Conservation (phyloP, 2,888 invertebrate species). For the Aphodius granarius region DNA sequence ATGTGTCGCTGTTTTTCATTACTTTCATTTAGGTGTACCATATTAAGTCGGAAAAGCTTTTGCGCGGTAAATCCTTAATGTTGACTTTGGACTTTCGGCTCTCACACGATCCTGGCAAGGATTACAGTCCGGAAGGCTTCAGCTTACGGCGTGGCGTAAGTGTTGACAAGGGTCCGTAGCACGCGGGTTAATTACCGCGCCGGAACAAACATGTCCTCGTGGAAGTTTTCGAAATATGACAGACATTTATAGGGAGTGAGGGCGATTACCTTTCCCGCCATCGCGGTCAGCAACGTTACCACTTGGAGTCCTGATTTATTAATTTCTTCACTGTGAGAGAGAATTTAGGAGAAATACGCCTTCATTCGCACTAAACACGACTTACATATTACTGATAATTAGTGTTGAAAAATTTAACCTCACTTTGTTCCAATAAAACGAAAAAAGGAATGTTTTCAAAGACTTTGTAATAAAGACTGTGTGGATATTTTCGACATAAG, state of each 20-base stretch:
- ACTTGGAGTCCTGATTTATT: not conserved
- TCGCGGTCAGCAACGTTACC: not conserved
- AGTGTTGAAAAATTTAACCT: too few relatives aligned
- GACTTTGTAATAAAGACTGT: too few relatives aligned
- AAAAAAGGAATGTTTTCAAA: too few relatives aligned
- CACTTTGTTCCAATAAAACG: too few relatives aligned
- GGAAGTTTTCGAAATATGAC: not conserved
- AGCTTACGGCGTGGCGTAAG: not conserved
- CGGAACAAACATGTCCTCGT: not conserved
- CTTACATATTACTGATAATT: too few relatives aligned
- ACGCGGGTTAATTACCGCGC: not conserved
- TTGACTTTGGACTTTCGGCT: not conserved
- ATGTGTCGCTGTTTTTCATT: too few relatives aligned
- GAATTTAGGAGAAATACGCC: too few relatives aligned
- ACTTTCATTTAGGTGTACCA: too few relatives aligned
- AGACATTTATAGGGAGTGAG: not conserved
- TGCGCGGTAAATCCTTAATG: not conserved
- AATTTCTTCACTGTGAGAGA: too few relatives aligned
- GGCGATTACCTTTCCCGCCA: not conserved
- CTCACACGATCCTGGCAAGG: not conserved
- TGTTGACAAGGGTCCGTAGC: not conserved
- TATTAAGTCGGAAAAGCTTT: not conserved
- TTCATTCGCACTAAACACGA: too few relatives aligned
- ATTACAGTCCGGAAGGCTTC: not conserved
- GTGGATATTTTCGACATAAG: not conserved